Evolutionary conservation across 2,888 invertebrate species (phyloP), one percentile per base, ranked within the genome.

Genomic region (Ferdinandea cuprea): DNA sequence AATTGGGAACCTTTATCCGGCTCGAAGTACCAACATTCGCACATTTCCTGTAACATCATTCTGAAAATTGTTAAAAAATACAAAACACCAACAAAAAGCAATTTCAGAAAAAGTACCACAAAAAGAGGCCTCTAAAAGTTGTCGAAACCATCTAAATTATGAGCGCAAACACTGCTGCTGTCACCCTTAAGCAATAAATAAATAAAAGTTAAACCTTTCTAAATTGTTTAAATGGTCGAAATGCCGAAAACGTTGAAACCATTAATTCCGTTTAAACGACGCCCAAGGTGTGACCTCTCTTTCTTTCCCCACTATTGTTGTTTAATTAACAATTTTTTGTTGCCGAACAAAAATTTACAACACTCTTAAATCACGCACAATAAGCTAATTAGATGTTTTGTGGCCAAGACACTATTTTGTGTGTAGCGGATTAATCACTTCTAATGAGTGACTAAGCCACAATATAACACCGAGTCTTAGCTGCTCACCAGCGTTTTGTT

Each of bases 321-420:
- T 40, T 30, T 56, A 74, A 74, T 74, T 66, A 66, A 42, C 25
- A 44, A 37, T 30, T 69, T n/a, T 42, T 35, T 42, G 11, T 59
- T 59, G 19, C 28, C 30, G 28, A 54, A 76, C 46, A 28, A 65
- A 11, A 40, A 44, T 6, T 3, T 25, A 25, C 25, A 28, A 52
- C 13, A 35, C n/a, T 8, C 19, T 42, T 40, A 48, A 71, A 59
- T 52, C 65, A 50, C 30, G 52, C 54, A 58, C 50, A 74, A 80
- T 65, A 44, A 59, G 63, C 52, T 69, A 76, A 81, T 81, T 76
- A 81, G 69, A 65, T 52, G 58, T 58, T 76, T 59, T 69, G 63
- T 15, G 13, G 25, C 46, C 69, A 76, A 76, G 42, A 76, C 52
- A 58, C 32, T 74, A 63, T 65, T 59, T 74, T 52, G 58, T 52